phyloP scores from a whole-genome alignment of 2,888 invertebrate species.

The Trachelus tabidus region DNA sequence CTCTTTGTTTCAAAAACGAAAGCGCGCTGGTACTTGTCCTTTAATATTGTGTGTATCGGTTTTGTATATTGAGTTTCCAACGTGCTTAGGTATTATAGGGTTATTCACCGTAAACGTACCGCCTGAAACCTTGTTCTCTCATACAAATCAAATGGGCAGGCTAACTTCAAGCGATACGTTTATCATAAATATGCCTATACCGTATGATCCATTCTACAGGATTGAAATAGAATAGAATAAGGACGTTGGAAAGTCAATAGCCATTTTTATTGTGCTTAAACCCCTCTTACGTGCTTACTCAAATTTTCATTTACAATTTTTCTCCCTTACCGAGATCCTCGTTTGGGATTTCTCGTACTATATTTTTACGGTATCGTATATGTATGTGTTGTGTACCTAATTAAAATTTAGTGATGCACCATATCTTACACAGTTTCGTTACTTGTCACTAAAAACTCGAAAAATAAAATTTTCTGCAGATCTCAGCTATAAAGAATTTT shows the following conservation, averaged over 20 bases:
- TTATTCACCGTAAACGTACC: neutral
- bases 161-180: neutral
- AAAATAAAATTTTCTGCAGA: neutral
- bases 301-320: neutral
- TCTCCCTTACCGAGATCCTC: neutral
- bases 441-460: neutral
- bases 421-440: neutral
- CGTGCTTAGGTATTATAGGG: neutral
- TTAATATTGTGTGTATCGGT: neutral
- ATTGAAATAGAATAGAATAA: neutral
- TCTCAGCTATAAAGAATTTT: neutral
- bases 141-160: neutral
- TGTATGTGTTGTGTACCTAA: neutral
- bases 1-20: neutral
- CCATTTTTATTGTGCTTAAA: neutral
- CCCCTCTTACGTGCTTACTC: neutral
- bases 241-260: neutral
- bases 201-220: neutral
- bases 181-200: neutral
- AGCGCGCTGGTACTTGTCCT: neutral
- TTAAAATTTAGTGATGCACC: neutral
- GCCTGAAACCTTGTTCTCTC: neutral
- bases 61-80: neutral
- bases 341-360: neutral
- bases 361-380: neutral